Base-by-base conservation (phyloP, 1,140 invertebrate species). In the Maniola jurtina region DNA sequence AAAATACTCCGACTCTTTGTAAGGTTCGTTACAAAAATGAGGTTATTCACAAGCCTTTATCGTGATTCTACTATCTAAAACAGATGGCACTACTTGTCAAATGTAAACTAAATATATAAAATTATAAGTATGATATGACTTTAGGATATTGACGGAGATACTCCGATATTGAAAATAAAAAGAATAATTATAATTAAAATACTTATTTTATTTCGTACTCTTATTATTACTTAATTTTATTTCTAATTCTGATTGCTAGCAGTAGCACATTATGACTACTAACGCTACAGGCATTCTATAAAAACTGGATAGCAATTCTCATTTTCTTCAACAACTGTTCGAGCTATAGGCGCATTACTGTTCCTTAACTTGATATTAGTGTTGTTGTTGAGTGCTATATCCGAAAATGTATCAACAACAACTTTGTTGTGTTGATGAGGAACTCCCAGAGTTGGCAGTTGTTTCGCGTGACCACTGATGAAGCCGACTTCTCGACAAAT, bases 401-500 rank as follows among this genome's bases (percentile, higher is more conserved):
- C 76, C 47, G 66, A 77, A 66, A 90, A 90, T 11, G 64, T 60
- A 34, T 89, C 83, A 8, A 89, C 9, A 34, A 79, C 14, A 36
- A 89, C 47, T 55, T 75, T 80, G 42, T 86, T 88, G 40, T 83
- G 70, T 14, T 73, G 73, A 48, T 80, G 58, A 3, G 70, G 52
- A 10, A 15, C 54, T 60, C 57, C 61, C 11, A 70, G 52, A 38
- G 73, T 57, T 15, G 79, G 48, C 11, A 90, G 66, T 65, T 88
- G 77, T 47, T 86, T 89, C 4, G 86, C 85, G 52, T 90, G 88
- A 0, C 88, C 88, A 48, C 84, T 80, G 8, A 80, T 76, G 55
- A 86, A 90, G 1, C 86, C 86, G 6, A 89, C 61, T 59, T 88
- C 76, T 34, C 77, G 66, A 57, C 88, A 90, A 50, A 90, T 88